Evolutionary conservation across 2,797 vertebrate species (phyloP).

Genomic region (Clarias laeviceps): DNA sequence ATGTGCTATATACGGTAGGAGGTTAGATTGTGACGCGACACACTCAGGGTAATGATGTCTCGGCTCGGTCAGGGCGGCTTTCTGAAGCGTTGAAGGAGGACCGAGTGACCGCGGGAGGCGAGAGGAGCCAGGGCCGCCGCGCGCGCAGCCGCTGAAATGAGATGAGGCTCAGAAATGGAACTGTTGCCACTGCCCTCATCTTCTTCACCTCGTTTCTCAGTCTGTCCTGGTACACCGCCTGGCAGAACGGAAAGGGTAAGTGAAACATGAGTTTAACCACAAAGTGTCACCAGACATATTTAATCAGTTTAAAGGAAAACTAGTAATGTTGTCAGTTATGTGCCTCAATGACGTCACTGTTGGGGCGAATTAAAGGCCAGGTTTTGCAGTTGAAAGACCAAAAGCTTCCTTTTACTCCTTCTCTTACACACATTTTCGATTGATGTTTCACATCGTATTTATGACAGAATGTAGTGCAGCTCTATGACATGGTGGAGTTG

Average conservation of each 20-base stretch:
- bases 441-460: no score
- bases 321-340: neutral
- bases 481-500: neutral
- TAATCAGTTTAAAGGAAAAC: neutral
- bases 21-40: neutral
- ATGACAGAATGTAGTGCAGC: neutral
- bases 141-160: slow-evolving; percentile 91
- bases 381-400: neutral
- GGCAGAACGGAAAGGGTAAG: slow-evolving; percentile 99
- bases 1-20: neutral
- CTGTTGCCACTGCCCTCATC: slow-evolving; percentile 93
- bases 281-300: no score
- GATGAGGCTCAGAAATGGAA: slow-evolving; percentile 99
- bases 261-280: neutral
- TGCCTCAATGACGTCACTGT: neutral
- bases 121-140: slow-evolving; percentile 71
- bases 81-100: slow-evolving; percentile 44
- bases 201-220: slow-evolving; percentile 98
- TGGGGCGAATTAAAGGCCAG: neutral
- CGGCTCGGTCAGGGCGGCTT: slow-evolving; percentile 12
- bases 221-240: slow-evolving; percentile 97
- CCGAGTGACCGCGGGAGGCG: slow-evolving; percentile 57
- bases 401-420: neutral
- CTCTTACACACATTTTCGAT: neutral
- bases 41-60: slow-evolving; percentile 15